Percentiles rank a stretch among this genome's conserved stretches.
Evolutionary conservation across 2,888 invertebrate species (phyloP).

Genomic region (Pemphredon lugubris): DNA sequence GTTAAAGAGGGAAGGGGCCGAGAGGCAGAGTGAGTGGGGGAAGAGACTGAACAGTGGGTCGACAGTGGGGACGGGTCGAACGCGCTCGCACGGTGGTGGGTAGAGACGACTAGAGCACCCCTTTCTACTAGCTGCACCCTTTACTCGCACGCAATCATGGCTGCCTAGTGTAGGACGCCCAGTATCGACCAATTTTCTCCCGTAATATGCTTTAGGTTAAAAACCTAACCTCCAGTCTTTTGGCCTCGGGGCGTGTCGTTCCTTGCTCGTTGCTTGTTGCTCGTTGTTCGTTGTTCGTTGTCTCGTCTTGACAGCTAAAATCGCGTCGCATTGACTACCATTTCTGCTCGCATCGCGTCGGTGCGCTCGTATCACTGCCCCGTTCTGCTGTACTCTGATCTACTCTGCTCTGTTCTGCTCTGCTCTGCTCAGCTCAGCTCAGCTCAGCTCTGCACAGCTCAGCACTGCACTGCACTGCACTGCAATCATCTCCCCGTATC

Average conservation of each 20-base stretch:
- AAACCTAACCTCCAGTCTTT: conserved; percentile 52
- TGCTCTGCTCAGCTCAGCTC: no score
- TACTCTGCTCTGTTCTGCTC: no score
- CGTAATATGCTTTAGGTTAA: conserved; percentile 61
- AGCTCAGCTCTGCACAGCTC: no score
- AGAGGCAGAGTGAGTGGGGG: not conserved
- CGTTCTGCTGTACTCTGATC: no score
- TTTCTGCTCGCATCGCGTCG: no score
- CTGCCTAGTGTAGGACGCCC: conserved; percentile 75
- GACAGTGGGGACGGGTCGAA: conserved; percentile 12
- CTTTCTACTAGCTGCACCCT: conserved; percentile 69
- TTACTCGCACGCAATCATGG: conserved; percentile 78
- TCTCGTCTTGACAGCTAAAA: conserved; percentile 46
- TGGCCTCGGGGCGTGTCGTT: conserved; percentile 63
- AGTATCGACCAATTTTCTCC: conserved; percentile 70
- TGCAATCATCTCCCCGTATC: no score
- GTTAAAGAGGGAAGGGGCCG: no score
- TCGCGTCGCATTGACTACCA: not conserved
- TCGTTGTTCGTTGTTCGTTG: conserved; percentile 1
- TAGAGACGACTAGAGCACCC: conserved; percentile 32
- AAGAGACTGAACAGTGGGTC: not conserved
- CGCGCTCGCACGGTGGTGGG: conserved; percentile 25
- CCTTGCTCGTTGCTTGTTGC: conserved; percentile 9
- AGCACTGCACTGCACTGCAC: no score
- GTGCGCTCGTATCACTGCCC: no score